Base-by-base conservation (phyloP, 2,113 vertebrate genomes). In the Cnemophilus loriae region DNA sequence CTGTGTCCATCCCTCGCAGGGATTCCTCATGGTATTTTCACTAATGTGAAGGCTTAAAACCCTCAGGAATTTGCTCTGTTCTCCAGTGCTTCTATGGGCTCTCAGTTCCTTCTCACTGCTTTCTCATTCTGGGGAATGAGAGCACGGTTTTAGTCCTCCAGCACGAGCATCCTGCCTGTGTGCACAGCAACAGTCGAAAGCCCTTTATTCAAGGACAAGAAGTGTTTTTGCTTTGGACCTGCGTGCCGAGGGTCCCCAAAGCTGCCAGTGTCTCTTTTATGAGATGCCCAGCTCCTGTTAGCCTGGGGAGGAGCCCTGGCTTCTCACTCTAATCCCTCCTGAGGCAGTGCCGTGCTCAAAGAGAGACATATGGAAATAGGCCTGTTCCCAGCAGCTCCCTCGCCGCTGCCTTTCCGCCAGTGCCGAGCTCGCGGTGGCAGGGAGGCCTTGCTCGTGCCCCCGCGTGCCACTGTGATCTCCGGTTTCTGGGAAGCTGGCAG, bases 351-450 rank as follows among this genome's bases (percentile, higher is more conserved):
- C 33, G 0, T 3, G 22, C 44, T 79, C 53, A 32, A 22, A 80
- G 49, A 24, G 17, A 63, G 35, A 35, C 42, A 52, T 4, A 22
- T 39, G 77, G 83, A 78, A 47, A 73, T 4, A 7, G 22, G 1
- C 7, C 50, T 55, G 60, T 7, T 83, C 57, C 53, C 50, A 56
- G 78, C 53, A 80, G 44, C 41, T 87, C 39, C 35, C 35, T 86
- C 0, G 0, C 41, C 39, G 63, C 37, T 6, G 12, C 55, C 59
- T 73, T 28, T 33, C 32, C 18, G 11, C 10, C 1, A 0, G 6
- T 21, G 74, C 83, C 65, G 69, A 46, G 70, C 28, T 59, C 13
- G 10, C 1, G 6, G 81, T 26, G 65, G 22, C 78, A 61, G 32
- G 53, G 44, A 52, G 35, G 28, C 44, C 61, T 47, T 30, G 32